These are phyloP conservation scores for Geodia barretti DNA, from an alignment of 37 sponge, comb jelly and placozoan species.

Conservation along the genomic window DNA sequence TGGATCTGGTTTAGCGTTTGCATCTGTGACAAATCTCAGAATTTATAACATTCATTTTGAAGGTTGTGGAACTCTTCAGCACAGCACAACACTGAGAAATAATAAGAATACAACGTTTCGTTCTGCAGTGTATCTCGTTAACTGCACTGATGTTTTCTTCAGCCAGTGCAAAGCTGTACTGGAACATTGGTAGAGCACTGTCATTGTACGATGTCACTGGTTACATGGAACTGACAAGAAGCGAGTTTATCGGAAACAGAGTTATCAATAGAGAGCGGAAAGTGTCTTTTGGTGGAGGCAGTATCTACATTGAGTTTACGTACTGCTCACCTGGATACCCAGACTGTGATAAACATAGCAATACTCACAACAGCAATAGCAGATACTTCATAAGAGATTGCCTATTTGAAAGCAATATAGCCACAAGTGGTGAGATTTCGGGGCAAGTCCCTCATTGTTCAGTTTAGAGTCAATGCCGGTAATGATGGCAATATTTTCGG, in stretches of 20 bases:
- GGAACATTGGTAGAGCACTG: conserved; percentile 1
- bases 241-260: not conserved
- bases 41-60: too few relatives aligned
- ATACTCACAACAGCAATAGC: not conserved
- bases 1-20: too few relatives aligned
- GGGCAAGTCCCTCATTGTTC: not conserved
- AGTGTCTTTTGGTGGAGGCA: not conserved
- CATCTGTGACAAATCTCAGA: too few relatives aligned
- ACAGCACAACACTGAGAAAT: too few relatives aligned
- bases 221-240: not conserved
- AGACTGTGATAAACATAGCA: not conserved
- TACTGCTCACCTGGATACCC: conserved; percentile 14
- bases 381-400: not conserved
- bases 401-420: not conserved
- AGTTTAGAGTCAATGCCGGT: not conserved
- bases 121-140: too few relatives aligned
- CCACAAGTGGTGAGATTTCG: not conserved
- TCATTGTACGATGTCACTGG: conserved; percentile 20
- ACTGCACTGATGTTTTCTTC: too few relatives aligned
- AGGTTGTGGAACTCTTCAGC: too few relatives aligned
- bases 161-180: too few relatives aligned
- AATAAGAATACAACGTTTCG: too few relatives aligned
- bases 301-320: conserved; percentile 15
- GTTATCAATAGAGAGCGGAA: not conserved
- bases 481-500: not conserved